Base-by-base conservation (phyloP, 2,888 invertebrate genomes). In the Drosophila austrosaltans region DNA sequence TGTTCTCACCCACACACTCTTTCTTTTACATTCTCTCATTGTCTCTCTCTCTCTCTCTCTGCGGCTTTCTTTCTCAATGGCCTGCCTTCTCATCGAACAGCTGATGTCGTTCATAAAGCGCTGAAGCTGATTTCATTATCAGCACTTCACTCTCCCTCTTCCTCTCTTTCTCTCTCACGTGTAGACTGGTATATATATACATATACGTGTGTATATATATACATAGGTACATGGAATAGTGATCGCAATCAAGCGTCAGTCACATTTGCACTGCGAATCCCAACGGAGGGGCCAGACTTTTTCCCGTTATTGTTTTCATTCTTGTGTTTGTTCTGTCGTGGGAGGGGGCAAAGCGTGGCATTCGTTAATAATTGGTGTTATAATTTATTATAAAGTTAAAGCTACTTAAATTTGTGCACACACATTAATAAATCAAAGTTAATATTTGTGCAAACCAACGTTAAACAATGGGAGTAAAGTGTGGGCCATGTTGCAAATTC, bases 91-190 rank as follows among this genome's bases (percentile, higher is more conserved):
- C 20, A 12, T 20, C 8, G 22, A 70, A 63, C 66, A 72, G 72
- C 72, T 72, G 72, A 60, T 66, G 56, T 36, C 25, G 36, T 28
- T 32, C 39, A 20, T 22, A 28, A 32, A 62, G 53, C 54, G 42
- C 53, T 72, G 61, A 72, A 66, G 56, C n/a, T 10, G 22, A 22
- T 25, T 73, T 66, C 32, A 62, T 72, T 62, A 73, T 73, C 67
- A 25, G 32, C 39, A 54, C 56, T 16, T 16, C 32, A 20, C 59
- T 10, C 42, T 42, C 58, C 36, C 20, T 32, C 36, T 36, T 2
- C 8, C 1, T 36, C 10, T 36, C 36, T 36, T 30, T 62, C 25
- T 40, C 39, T 53, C 54, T 16, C 36, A 58, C 25, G 39, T 36
- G 20, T 8, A 30, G 22, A 66, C 25, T 20, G 7, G 10, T 36